Percentiles rank a stretch among this genome's conserved stretches.
Conservation (phyloP, 2,113 vertebrate species). For the Geococcyx californianus region DNA sequence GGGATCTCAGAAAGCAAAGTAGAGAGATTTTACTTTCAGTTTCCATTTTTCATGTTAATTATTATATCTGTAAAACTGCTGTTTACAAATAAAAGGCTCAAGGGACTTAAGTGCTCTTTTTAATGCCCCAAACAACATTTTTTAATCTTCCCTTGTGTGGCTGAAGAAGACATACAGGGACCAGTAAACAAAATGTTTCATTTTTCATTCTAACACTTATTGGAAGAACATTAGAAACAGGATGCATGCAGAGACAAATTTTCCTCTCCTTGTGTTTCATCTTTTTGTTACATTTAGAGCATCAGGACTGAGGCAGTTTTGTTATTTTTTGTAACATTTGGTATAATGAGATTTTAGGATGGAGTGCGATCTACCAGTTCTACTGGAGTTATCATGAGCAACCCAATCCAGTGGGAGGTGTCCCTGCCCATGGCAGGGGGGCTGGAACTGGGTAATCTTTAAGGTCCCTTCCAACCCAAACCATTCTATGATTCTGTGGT, state of each 20-base stretch:
- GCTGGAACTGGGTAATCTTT: no score
- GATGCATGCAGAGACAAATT: fast-evolving
- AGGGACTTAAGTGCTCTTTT: background rate
- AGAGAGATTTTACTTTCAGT: slow-evolving; percentile 18
- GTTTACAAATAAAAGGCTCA: background rate
- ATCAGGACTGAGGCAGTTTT: background rate
- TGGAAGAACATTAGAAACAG: background rate
- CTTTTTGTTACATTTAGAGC: background rate
- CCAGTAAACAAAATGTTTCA: background rate
- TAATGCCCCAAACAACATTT: background rate
- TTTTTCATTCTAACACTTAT: background rate
- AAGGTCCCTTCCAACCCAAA: no score
- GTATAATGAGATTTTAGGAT: background rate
- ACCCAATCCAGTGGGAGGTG: no score
- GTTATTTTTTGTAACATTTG: background rate
- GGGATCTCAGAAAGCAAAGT: slow-evolving; percentile 11
- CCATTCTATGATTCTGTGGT: background rate
- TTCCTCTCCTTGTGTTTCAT: background rate
- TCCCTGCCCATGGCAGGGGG: no score
- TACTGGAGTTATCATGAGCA: background rate
- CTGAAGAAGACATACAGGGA: background rate
- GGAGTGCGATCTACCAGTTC: background rate
- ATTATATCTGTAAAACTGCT: background rate
- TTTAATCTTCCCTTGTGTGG: background rate
- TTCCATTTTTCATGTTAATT: background rate